These are phyloP conservation scores for Melanchra persicariae DNA, from an alignment of 2,888 invertebrate species.

Conservation along the genomic window DNA sequence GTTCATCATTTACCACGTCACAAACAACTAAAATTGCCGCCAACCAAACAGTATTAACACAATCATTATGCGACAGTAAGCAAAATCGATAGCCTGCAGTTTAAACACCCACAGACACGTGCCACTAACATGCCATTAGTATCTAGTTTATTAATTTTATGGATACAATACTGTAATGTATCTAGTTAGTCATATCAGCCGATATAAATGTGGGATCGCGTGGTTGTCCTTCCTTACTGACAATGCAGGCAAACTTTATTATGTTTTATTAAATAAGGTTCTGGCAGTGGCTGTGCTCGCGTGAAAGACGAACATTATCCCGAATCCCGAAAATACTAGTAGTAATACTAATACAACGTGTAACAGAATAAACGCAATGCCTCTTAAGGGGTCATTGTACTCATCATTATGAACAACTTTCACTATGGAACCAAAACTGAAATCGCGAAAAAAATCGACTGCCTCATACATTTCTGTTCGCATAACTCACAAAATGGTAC, in stretches of 20 bases:
- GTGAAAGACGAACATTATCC: no score
- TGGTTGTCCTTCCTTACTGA: conserved; percentile 16
- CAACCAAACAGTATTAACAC: background rate
- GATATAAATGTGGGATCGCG: conserved; percentile 20
- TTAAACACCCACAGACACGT: background rate
- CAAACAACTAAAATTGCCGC: background rate
- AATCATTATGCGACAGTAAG: conserved; percentile 34
- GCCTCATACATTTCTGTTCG: no score
- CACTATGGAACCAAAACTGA: no score
- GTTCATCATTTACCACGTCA: no score
- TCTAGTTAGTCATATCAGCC: background rate
- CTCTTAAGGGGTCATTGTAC: no score
- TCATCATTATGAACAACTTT: no score
- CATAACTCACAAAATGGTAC: no score
- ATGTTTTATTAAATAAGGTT: background rate
- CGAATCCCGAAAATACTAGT: no score
- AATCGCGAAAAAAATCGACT: no score
- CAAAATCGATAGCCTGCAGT: conserved; percentile 41
- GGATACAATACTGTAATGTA: background rate
- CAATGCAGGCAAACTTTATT: background rate
- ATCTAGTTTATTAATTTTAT: conserved; percentile 3
- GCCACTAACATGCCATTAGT: conserved; percentile 13
- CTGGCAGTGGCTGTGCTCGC: no score
- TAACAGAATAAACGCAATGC: no score
- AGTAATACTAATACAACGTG: no score